Base-by-base conservation (phyloP, 2,797 vertebrate species). In the Pipistrellus pipistrellus region DNA sequence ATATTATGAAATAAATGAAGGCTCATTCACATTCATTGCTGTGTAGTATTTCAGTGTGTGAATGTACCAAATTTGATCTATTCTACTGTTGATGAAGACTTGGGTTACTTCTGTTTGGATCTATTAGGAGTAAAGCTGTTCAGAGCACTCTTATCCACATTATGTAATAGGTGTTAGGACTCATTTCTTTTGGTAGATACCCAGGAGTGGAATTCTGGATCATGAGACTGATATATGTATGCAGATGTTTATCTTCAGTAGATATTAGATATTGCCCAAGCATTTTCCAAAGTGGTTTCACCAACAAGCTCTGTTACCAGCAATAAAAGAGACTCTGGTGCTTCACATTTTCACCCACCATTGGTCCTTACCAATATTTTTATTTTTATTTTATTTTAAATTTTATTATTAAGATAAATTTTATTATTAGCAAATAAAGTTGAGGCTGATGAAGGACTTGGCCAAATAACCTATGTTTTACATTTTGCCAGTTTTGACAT, bases 371-470 rank as follows among this genome's bases (percentile, higher is more conserved):
- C 21, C 25, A 62, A 62, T 62, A 12, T 30, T 14, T 62, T 62
- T 30, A 14, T 62, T 15, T 62, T 62, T 30, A 62, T 30, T 59
- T 62, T 62, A 62, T 6, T 73, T 62, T 64, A 59, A 84, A 83
- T 20, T 57, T 90, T 68, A 75, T 57, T 57, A 41, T 80, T 38
- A 44, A 88, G 69, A 90, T 75, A 92, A 35, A 89, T n/a, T n/a
- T n/a, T n/a, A n/a, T 93, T 88, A 55, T 89, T 83, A 93, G 32
- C 62, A 71, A 62, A 44, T 84, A 35, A 86, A 41, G 7, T 76
- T 76, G 85, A 88, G 41, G 76, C 21, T 41, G 55, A 62, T 93
- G 72, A 83, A 91, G 85, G 89, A 51, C 17, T 90, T 93, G 59
- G 71, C 13, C 55, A 69, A 95, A 86, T 78, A 69, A 75, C 21